Conservation (phyloP, 2,797 vertebrate species). For the Sebastes oblongus region DNA sequence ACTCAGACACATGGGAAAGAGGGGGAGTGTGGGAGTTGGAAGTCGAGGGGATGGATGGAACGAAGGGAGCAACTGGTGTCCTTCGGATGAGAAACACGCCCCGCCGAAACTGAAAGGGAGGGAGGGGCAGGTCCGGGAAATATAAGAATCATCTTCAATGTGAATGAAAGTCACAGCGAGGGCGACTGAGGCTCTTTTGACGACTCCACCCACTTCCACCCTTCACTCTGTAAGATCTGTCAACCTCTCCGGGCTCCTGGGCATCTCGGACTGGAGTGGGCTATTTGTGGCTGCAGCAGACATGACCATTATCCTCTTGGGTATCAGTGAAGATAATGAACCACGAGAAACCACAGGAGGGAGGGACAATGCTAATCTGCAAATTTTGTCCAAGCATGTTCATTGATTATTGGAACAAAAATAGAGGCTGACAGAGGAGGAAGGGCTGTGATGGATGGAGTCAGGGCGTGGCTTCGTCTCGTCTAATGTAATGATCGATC, state of each 20-base stretch:
- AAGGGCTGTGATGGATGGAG: constrained; percentile 31
- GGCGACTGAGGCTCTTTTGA: constrained; percentile 12
- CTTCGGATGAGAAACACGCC: constrained; percentile 32
- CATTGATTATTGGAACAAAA: constrained; percentile 43
- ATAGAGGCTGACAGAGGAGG: not conserved
- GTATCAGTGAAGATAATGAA: constrained; percentile 12
- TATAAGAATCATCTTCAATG: constrained; percentile 45
- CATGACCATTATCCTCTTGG: constrained; percentile 25
- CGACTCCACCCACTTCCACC: constrained; percentile 43
- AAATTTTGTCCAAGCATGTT: constrained; percentile 14
- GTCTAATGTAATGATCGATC: constrained; percentile 15
- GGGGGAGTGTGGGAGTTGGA: constrained; percentile 32
- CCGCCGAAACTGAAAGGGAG: constrained; percentile 14
- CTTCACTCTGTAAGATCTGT: constrained; percentile 12
- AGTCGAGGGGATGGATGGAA: constrained; percentile 8
- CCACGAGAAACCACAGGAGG: constrained; percentile 1
- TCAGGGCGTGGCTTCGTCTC: constrained; percentile 50
- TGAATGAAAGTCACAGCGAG: constrained; percentile 65
- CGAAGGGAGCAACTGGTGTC: constrained; percentile 61
- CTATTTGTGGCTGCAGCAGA: constrained; percentile 49
- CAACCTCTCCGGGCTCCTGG: constrained; percentile 12
- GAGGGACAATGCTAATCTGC: not conserved
- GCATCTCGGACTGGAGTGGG: constrained; percentile 18
- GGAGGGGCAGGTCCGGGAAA: constrained; percentile 43
- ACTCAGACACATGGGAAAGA: constrained; percentile 61